Base-by-base conservation (phyloP, 2,797 vertebrate species). In the Eulemur albifrons region DNA sequence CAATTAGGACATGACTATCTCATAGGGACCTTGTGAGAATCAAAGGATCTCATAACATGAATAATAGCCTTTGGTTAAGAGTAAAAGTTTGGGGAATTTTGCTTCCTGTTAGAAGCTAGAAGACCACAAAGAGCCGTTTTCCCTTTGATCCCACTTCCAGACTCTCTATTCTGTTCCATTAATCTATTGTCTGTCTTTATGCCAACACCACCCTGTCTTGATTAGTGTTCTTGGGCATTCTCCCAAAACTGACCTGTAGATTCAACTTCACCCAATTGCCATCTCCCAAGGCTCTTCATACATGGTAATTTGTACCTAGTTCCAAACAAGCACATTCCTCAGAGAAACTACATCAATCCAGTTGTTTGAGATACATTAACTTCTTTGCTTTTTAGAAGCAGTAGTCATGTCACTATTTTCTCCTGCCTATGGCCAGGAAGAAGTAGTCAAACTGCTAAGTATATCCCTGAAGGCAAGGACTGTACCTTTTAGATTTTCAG, bases 391-490 rank as follows among this genome's bases (percentile, higher is more conserved):
- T 57, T 38, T 54, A 50, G 63, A 77, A 67, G 43, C 4, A 38
- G 30, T 9, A 6, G 4, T 13, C 13, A 4, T 13, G 48, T 5
- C 72, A 5, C 13, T 40, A 5, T 8, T 38, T 30, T 32, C 59
- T 40, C 77, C 23, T 72, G 27, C 17, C 30, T 40, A 9, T 12
- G 84, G 5, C 8, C 61, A 27, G 20, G 45, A 80, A 67, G 10
- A 67, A 73, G 23, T 52, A 63, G 35, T 76, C 43, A 27, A 50
- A 32, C 2, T 63, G 52, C 15, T 61, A 50, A 38, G 48, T 25
- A 35, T 9, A 72, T 38, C 12, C 11, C 69, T 0, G 0, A 67
- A 3, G 59, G 7, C 27, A 83, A 9, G 6, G 1, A 17, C 11
- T n/a, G 7, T 35, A 18, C 0, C 7, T 92, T 84, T 59, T 40